phyloP scores from a whole-genome alignment of 2,797 vertebrate genomes.

The Clarias fuscus region DNA sequence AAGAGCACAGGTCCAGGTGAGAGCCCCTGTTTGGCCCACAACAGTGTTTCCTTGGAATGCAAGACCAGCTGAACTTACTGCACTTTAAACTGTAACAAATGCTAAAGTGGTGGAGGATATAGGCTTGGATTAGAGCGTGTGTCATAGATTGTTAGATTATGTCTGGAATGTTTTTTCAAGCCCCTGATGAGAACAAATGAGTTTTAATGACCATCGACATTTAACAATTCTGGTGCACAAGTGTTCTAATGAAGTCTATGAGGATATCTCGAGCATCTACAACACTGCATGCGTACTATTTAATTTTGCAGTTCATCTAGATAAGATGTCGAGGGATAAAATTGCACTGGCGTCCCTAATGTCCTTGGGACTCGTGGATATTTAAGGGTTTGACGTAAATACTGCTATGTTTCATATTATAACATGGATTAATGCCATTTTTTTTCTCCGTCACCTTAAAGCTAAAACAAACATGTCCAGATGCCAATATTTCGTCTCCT shows the following conservation, averaged over 20 bases:
- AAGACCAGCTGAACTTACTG: slow-evolving; percentile 17
- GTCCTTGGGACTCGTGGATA: neutral
- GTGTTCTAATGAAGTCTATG: slow-evolving; percentile 27
- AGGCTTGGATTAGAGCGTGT: slow-evolving; percentile 31
- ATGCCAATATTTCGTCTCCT: slow-evolving; percentile 42
- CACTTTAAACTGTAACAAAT: slow-evolving; percentile 33
- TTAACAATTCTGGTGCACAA: slow-evolving; percentile 30
- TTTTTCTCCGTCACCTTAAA: slow-evolving; percentile 34
- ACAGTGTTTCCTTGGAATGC: slow-evolving; percentile 20
- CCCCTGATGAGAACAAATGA: slow-evolving; percentile 35
- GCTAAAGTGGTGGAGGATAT: slow-evolving; percentile 29
- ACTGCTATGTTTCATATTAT: slow-evolving; percentile 33
- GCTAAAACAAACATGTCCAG: slow-evolving; percentile 28
- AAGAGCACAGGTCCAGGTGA: slow-evolving; percentile 61
- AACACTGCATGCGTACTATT: slow-evolving; percentile 23
- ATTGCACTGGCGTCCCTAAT: slow-evolving; percentile 35
- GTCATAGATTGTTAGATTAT: slow-evolving; percentile 24
- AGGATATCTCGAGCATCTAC: slow-evolving; percentile 21
- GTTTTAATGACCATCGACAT: slow-evolving; percentile 35
- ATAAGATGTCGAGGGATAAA: slow-evolving; percentile 35
- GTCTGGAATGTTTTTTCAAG: slow-evolving; percentile 22
- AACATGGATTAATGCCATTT: slow-evolving; percentile 34
- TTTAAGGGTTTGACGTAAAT: slow-evolving; percentile 52
- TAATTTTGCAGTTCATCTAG: slow-evolving; percentile 20
- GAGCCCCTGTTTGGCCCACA: slow-evolving; percentile 64